Percentiles rank a stretch among this genome's conserved stretches.
Evolutionary conservation across 2,797 vertebrate genomes (phyloP).

Genomic region (Gila robusta): DNA sequence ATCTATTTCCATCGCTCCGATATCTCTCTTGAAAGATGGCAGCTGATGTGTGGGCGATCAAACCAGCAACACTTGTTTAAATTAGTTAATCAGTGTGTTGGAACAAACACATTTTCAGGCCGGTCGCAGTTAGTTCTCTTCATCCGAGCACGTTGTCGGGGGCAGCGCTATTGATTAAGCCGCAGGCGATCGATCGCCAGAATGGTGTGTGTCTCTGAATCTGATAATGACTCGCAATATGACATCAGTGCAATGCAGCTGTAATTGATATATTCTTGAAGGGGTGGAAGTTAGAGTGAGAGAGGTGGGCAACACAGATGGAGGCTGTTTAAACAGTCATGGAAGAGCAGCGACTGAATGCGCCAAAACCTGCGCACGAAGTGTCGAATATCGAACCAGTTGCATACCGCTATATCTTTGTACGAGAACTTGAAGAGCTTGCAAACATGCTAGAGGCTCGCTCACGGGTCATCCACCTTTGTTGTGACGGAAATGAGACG

Average conservation of each 20-base stretch:
- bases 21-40: constrained; percentile 33
- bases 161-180: constrained; percentile 81
- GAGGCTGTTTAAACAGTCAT: constrained; percentile 39
- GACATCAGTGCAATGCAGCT: constrained; percentile 78
- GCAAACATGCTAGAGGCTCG: not conserved
- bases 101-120: constrained; percentile 66
- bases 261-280: constrained; percentile 80
- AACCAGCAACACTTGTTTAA: constrained; percentile 62
- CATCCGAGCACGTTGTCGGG: constrained; percentile 76
- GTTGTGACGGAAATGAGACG: not conserved
- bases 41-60: constrained; percentile 49
- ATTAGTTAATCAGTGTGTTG: constrained; percentile 66
- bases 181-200: constrained; percentile 80
- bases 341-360: constrained; percentile 2
- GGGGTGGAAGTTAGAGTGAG: constrained; percentile 41
- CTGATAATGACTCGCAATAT: constrained; percentile 82
- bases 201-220: constrained; percentile 82
- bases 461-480: not conserved
- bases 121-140: constrained; percentile 70
- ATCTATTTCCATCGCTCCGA: constrained; percentile 46
- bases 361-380: not conserved
- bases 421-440: not conserved
- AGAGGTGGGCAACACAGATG: constrained; percentile 14
- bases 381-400: not conserved
- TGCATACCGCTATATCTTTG: not conserved